Evolutionary conservation across 2,888 invertebrate genomes (phyloP), one percentile per base, ranked within the genome.

Genomic region (Keiferia lycopersicella): DNA sequence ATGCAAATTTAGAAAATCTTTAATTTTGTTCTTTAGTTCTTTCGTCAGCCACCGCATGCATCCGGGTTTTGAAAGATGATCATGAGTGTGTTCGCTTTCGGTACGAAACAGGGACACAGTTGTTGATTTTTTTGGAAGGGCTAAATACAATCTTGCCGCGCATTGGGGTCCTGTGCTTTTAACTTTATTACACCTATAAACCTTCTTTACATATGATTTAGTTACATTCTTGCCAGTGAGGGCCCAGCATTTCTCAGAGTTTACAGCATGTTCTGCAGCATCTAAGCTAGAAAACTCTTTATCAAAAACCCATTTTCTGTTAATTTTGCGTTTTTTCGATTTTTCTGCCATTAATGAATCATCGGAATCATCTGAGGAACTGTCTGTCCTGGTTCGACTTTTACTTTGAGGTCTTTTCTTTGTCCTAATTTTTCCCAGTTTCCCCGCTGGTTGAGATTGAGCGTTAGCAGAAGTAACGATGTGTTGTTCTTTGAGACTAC

Each of bases 161-260:
- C 56, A 56, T 34, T 56, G 56, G 14, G 34, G 56, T 16, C 56
- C 56, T 16, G 7, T 30, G 1, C 26, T 56, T 34, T 34, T 56
- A 8, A 34, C 56, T 56, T 34, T 56, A 56, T 56, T 56, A 34
- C 56, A 56, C 11, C 56, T 26, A 34, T 16, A 56, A 16, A 8
- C 30, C 14, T 16, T n/a, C 16, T 16, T 34, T 8, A 56, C 26
- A 34, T 34, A 34, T 34, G 10, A 12, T 18, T 34, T 56, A n/a
- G 34, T 34, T 34, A 30, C 26, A 1, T 26, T n/a, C 30, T 56
- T 30, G 6, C n/a, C 14, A 56, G 16, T 16, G 14, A 8, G 6
- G 30, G 56, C 30, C 56, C 56, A 56, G 30, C 16, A 34, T n/a
- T 34, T n/a, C 16, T 56, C 56, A 8, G 30, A 14, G 34, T 56